Percentiles rank a stretch among this genome's conserved stretches.
These are phyloP conservation scores for Paramormyrops hopkinsi DNA, from an alignment of 2,797 vertebrate genomes.

Conservation along the genomic window DNA sequence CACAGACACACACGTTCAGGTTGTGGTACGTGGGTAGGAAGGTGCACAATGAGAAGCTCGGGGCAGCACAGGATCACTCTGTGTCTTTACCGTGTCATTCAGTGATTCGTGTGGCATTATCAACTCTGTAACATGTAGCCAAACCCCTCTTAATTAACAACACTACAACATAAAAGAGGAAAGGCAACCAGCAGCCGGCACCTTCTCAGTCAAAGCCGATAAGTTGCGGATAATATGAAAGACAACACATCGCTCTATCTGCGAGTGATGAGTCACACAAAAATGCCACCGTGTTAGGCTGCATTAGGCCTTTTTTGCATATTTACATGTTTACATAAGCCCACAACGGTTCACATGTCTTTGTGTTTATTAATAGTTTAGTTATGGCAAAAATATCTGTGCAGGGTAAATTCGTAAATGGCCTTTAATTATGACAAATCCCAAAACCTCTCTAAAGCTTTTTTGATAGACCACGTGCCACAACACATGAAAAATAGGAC, in stretches of 20 bases:
- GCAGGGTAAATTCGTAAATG: background rate
- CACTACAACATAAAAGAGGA: background rate
- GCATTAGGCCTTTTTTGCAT: background rate
- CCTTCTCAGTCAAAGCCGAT: background rate
- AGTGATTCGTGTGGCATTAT: background rate
- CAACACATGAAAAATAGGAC: background rate
- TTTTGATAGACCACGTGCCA: background rate
- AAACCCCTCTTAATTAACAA: background rate
- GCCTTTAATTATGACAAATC: background rate
- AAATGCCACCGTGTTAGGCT: background rate
- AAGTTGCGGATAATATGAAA: background rate
- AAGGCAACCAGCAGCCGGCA: background rate
- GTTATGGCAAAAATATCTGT: background rate
- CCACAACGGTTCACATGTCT: background rate
- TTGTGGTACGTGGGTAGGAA: constrained; percentile 47
- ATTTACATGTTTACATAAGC: background rate
- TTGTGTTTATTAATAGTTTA: background rate
- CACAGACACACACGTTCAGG: constrained; percentile 30
- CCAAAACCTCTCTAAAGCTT: background rate
- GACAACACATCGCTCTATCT: background rate
- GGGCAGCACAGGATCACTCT: background rate
- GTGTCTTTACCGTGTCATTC: constrained; percentile 13
- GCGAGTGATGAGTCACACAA: background rate
- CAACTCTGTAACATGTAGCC: background rate
- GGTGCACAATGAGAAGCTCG: constrained; percentile 40